Conservation (phyloP, 2,113 vertebrate genomes). For the Phrynosoma platyrhinos region DNA sequence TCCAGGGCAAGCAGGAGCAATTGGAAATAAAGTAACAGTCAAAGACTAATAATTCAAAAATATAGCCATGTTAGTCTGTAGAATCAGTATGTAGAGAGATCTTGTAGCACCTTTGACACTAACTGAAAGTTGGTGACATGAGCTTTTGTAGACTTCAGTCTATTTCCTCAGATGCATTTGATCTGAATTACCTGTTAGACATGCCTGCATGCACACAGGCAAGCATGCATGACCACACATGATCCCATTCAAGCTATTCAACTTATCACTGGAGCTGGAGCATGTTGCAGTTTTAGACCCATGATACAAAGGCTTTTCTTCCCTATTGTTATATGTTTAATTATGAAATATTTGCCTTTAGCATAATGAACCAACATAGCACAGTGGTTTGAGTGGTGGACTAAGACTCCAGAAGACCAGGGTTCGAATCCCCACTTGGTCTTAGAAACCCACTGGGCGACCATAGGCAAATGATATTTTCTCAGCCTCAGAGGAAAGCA, state of each 20-base stretch:
- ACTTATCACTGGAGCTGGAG: neutral
- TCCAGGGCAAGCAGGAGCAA: neutral
- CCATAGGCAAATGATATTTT: too few relatives aligned
- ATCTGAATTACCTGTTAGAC: neutral
- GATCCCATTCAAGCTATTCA: neutral
- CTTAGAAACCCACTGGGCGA: too few relatives aligned
- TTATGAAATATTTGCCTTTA: constrained; percentile 7
- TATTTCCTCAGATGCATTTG: too few relatives aligned
- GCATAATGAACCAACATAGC: neutral
- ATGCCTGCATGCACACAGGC: neutral
- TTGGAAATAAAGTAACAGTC: neutral
- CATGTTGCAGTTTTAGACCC: neutral
- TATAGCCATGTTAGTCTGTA: too few relatives aligned
- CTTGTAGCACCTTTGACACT: too few relatives aligned
- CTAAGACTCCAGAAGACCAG: too few relatives aligned
- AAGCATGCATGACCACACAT: neutral
- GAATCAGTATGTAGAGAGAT: too few relatives aligned
- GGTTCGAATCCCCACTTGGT: too few relatives aligned
- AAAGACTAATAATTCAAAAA: neutral
- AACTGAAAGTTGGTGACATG: too few relatives aligned
- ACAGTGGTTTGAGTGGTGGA: too few relatives aligned
- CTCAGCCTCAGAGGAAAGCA: too few relatives aligned
- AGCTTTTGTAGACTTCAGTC: too few relatives aligned
- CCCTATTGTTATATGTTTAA: neutral
- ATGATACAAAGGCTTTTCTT: neutral